Evolutionary conservation across 1,140 invertebrate species (phyloP).

Genomic region (Pseudachorutes palmiensis): DNA sequence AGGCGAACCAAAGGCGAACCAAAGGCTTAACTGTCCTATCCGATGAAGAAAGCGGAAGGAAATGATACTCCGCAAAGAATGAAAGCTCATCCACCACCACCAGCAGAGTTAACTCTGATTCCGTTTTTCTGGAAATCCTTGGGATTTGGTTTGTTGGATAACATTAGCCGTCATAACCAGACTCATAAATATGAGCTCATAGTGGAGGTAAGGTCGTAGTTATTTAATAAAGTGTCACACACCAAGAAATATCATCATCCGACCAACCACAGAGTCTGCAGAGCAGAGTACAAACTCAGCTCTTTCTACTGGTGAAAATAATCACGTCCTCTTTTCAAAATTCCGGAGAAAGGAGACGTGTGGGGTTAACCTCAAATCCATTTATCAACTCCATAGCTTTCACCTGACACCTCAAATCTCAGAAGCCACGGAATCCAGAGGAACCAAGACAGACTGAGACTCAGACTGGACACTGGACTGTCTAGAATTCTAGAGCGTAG

Average conservation of each 20-base stretch:
- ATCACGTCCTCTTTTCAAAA: background rate
- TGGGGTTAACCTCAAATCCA: background rate
- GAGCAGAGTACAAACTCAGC: background rate
- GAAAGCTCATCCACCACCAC: background rate
- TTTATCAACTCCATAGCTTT: slow-evolving; percentile 1
- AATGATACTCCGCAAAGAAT: no score
- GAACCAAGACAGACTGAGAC: no score
- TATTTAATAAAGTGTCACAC: slow-evolving; percentile 11
- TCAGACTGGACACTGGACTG: no score
- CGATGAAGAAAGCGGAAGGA: no score
- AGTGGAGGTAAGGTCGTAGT: no score
- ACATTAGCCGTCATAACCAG: slow-evolving; percentile 8
- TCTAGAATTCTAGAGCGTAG: no score
- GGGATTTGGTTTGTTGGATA: background rate
- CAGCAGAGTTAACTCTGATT: background rate
- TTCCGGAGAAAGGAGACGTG: background rate
- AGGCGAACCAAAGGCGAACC: no score
- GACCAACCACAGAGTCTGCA: no score
- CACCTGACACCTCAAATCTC: background rate
- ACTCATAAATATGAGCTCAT: slow-evolving; percentile 10
- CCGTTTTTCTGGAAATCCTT: background rate
- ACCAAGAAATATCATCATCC: background rate
- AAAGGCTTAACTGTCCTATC: no score
- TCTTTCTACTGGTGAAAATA: background rate
- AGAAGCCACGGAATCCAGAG: background rate